Base-by-base conservation (phyloP, 2,888 invertebrate genomes). In the Aromia moschata region DNA sequence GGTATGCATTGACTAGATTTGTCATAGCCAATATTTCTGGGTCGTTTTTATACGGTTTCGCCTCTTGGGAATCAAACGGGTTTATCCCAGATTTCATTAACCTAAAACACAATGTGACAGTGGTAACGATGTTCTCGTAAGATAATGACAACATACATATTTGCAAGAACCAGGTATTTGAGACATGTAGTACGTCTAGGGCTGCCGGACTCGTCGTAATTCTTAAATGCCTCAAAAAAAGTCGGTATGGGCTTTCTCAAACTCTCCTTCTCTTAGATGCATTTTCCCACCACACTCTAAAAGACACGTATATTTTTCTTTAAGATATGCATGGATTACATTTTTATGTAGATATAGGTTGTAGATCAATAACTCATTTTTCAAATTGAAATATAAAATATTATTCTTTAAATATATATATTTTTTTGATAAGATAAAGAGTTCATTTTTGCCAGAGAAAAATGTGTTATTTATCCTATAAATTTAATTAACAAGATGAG, bases 151-250 rank as follows among this genome's bases (percentile, higher is more conserved):
- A 49, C 93, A 85, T 83, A 93, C 99, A 99, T 99, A 82, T 98
- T 99, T 12, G 99, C 98, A 75, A 99, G 82, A 33, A 99, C 98
- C 69, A 99, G 86, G 82, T 99, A 99, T 82, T 99, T 99, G 55
- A 99, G 85, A 79, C 98, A 99, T 0, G 97, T 97, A 20, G 98
- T 98, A 62, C 99, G 86, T 72, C 98, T 84, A 11, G 96, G 96
- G 73, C 96, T 96, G 31, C 99, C 99, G 10, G 97, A 97, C 82
- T 99, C 99, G 83, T 99, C 99, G 78, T 99, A 99, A 80, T 98
- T 99, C 83, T 98, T 98, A 80, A 98, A 98, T 1, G 98, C 98
- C 81, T 99, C 98, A 81, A 99, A 99, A n/a, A 82, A 99, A 99
- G 80, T 99, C 98, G 5, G 98, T 98, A 81, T 99, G 98, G 1